phyloP scores from a whole-genome alignment of 2,113 vertebrate genomes.

The Platichthys flesus region DNA sequence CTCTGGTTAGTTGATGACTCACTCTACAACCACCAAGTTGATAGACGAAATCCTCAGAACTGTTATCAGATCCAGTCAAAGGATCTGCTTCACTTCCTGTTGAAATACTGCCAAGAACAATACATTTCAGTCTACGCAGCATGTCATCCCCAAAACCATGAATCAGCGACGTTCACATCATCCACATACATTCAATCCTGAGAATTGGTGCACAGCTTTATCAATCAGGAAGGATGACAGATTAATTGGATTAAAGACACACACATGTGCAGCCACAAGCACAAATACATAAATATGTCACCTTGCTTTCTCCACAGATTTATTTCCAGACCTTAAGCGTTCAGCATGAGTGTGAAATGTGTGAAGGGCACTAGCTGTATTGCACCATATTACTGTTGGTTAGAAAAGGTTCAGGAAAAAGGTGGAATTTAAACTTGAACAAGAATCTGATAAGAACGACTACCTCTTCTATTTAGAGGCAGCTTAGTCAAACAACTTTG shows the following conservation, averaged over 20 bases:
- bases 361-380: no score
- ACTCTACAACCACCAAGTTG: background rate
- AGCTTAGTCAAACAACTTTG: no score
- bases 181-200: background rate
- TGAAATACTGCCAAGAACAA: conserved; percentile 21
- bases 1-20: no score
- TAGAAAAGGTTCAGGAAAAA: no score
- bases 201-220: background rate
- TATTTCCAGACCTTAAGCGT: background rate
- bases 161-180: conserved; percentile 1
- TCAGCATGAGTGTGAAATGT: no score
- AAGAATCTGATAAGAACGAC: no score
- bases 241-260: background rate
- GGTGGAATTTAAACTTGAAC: no score
- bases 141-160: conserved; percentile 1
- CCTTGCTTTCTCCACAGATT: background rate
- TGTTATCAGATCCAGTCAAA: conserved; percentile 9
- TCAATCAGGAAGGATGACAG: background rate
- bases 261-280: background rate
- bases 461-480: no score
- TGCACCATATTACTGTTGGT: no score
- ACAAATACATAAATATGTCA: background rate
- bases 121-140: background rate
- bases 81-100: conserved; percentile 35
- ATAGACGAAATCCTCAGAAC: conserved; percentile 28